Percentiles rank a stretch among this genome's conserved stretches.
phyloP scores from a whole-genome alignment of 1,140 invertebrate genomes.

The Zaprionus vittiger region DNA sequence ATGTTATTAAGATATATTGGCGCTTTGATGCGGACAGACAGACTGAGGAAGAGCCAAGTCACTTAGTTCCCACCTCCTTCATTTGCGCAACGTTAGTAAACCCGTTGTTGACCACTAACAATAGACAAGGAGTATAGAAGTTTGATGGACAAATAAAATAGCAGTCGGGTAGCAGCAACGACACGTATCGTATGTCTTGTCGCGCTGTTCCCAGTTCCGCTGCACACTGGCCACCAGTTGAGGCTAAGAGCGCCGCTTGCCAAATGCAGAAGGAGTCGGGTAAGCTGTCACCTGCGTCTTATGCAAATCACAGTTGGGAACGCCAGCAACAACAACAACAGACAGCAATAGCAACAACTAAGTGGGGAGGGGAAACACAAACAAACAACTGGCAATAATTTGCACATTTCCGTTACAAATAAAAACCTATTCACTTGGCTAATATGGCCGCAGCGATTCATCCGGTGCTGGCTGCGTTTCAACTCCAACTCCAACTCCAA shows the following conservation, averaged over 20 bases:
- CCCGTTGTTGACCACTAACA: too few species aligned
- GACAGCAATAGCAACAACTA: neutral
- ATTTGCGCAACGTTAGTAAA: too few species aligned
- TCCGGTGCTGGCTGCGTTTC: conserved; percentile 70
- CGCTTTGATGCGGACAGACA: too few species aligned
- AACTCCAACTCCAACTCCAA: conserved; percentile 1
- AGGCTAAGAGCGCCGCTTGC: neutral
- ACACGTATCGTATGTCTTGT: neutral
- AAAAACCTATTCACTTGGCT: conserved; percentile 82
- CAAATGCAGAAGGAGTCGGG: neutral
- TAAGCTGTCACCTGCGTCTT: conserved; percentile 65
- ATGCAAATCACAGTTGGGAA: conserved; percentile 60
- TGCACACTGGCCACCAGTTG: conserved; percentile 11
- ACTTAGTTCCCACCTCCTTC: too few species aligned
- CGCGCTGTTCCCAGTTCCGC: neutral
- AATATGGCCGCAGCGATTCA: conserved; percentile 76
- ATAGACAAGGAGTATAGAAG: neutral
- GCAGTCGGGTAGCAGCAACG: neutral
- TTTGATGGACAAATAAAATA: neutral
- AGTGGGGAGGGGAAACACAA: neutral
- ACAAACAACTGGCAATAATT: conserved; percentile 75
- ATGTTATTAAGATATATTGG: too few species aligned
- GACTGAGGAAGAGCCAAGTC: too few species aligned
- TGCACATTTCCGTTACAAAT: conserved; percentile 81
- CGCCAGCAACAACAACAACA: conserved; percentile 19